Evolutionary conservation across 2,797 vertebrate species (phyloP), one percentile per base, ranked within the genome.

Genomic region (Poecilia wingei): DNA sequence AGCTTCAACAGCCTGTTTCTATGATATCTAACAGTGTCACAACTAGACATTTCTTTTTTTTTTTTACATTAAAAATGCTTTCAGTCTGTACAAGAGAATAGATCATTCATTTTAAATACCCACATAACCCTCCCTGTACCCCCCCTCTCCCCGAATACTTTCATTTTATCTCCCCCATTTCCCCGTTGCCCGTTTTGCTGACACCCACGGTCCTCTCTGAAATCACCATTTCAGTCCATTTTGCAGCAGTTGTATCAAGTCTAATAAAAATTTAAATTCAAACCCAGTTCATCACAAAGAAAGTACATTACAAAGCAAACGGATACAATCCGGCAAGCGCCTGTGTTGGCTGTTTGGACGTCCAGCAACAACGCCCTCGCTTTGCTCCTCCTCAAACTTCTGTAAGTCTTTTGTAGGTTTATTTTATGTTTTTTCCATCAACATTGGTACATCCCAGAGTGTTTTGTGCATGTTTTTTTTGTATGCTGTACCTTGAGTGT

Each of bases 61-160:
- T 59, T 88, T 88, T 90, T 91, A 93, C 91, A 93, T 93, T 90
- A 92, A 88, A 95, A 94, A 93, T 91, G 82, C 91, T 90, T 83
- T 93, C 91, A 93, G 90, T 94, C 91, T 95, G 92, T 95, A 94
- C 94, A 94, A 94, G 91, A 95, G 93, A 94, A 94, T 93, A 94
- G 90, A 95, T 95, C 93, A 95, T 96, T 96, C 94, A 94, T 95
- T 95, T 94, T 88, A 90, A 90, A 92, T 86, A 76, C 81, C 84
- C 85, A 46, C 85, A 0, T 28, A 3, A 45, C 85, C 85, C 88
- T 43, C 78, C 80, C 78, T 66, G 66, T 57, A 78, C 25, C 86
- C 86, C 83, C 1, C 25, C 82, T 83, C 1, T 36, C 87, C 82
- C 1, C 36, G 36, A 39, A 77, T 88, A 87, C 79, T 78, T 80